phyloP scores from a whole-genome alignment of 2,797 vertebrate species.

The Acipenser transmontanus region DNA sequence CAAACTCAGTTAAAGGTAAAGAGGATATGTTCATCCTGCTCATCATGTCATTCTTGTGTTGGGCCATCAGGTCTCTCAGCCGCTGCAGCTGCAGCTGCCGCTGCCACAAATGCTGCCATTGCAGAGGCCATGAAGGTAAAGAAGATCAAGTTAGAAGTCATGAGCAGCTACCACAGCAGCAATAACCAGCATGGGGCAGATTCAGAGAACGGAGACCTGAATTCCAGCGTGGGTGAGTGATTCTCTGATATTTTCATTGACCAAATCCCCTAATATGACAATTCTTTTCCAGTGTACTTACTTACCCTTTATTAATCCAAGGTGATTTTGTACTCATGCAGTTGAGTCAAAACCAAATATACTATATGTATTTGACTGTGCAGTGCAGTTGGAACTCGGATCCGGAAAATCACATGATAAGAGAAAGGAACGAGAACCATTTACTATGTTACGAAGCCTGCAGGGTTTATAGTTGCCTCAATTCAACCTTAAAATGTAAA shows the following conservation, averaged over 20 bases:
- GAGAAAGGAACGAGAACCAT: too few species aligned
- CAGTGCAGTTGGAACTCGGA: too few species aligned
- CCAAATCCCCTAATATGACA: not conserved
- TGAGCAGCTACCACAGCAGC: conserved; percentile 93
- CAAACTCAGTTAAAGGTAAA: not conserved
- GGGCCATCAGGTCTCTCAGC: conserved; percentile 83
- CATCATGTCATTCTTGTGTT: conserved; percentile 38
- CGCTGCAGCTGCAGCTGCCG: conserved; percentile 84
- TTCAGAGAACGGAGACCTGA: conserved; percentile 93
- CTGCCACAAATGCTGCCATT: conserved; percentile 94
- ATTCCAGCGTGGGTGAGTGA: conserved; percentile 89
- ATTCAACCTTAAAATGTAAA: too few species aligned
- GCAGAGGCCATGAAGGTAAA: conserved; percentile 99
- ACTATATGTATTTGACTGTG: too few species aligned
- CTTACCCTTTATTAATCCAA: too few species aligned
- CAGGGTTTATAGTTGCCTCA: too few species aligned
- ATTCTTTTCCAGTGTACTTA: too few species aligned
- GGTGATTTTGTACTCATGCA: too few species aligned
- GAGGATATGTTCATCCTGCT: conserved; percentile 26
- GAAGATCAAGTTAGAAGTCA: conserved; percentile 99
- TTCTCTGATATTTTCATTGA: conserved; percentile 23
- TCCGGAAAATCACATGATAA: too few species aligned
- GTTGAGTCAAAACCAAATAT: too few species aligned
- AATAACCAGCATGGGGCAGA: conserved; percentile 86
- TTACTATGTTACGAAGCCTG: too few species aligned